Percentiles rank a stretch among this genome's conserved stretches.
Conservation (phyloP, 2,797 vertebrate genomes). For the Neosalanx taihuensis region DNA sequence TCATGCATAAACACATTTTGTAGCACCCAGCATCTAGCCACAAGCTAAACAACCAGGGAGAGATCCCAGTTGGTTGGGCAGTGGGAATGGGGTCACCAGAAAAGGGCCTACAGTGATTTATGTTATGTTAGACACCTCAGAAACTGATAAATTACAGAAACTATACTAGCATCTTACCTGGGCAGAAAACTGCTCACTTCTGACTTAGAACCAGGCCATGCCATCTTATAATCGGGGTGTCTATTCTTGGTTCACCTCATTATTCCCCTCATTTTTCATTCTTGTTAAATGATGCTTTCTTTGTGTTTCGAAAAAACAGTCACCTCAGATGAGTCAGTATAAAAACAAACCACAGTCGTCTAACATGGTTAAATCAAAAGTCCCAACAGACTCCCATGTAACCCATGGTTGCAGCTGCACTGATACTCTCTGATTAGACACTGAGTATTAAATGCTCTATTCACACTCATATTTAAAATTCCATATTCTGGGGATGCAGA, state of each 20-base stretch:
- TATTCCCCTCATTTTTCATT: slow-evolving; percentile 46
- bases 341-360: slow-evolving; percentile 64
- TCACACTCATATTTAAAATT: neutral
- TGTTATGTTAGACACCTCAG: neutral
- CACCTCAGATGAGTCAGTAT: slow-evolving; percentile 67
- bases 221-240: slow-evolving; percentile 64
- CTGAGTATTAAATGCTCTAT: neutral
- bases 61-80: neutral
- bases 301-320: slow-evolving; percentile 24
- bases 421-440: slow-evolving; percentile 34
- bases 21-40: neutral
- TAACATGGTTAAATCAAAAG: slow-evolving; percentile 72
- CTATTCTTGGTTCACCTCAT: slow-evolving; percentile 61
- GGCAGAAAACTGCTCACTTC: neutral
- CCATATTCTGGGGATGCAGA: neutral
- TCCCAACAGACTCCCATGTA: slow-evolving; percentile 61
- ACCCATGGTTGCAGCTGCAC: slow-evolving; percentile 60
- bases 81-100: neutral
- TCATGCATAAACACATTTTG: slow-evolving; percentile 1
- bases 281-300: slow-evolving; percentile 51
- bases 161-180: neutral
- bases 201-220: slow-evolving; percentile 34
- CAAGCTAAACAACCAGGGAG: neutral
- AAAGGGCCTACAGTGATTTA: neutral
- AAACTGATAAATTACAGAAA: neutral